Conservation (phyloP, 2,797 vertebrate genomes). For the Coranthus polyacanthus region DNA sequence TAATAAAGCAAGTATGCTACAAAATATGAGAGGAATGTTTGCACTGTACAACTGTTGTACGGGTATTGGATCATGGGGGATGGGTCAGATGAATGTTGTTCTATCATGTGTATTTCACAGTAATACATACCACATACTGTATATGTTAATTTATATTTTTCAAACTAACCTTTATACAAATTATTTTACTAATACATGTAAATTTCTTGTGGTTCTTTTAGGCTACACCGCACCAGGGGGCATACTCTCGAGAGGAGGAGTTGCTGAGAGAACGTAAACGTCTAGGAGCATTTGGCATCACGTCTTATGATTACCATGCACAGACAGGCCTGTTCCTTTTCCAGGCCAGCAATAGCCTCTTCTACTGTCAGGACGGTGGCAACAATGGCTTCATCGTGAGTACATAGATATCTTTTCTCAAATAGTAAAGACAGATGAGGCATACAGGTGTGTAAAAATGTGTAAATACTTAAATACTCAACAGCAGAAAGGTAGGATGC, state of each 20-base stretch:
- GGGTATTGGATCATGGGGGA: neutral
- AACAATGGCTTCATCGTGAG: slow-evolving; percentile 97
- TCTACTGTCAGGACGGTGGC: slow-evolving; percentile 95
- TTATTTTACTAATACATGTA: neutral
- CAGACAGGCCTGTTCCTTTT: slow-evolving; percentile 97
- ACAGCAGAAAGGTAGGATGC: too few species aligned
- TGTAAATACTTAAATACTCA: neutral
- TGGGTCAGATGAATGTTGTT: neutral
- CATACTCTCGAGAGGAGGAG: slow-evolving; percentile 96
- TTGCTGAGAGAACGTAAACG: slow-evolving; percentile 95
- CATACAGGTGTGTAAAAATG: too few species aligned
- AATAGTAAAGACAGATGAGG: too few species aligned
- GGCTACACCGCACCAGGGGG: slow-evolving; percentile 96
- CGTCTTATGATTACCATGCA: slow-evolving; percentile 96
- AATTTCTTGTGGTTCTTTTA: slow-evolving; percentile 51
- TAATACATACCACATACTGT: neutral
- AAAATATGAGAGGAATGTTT: slow-evolving; percentile 10
- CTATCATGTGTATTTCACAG: slow-evolving; percentile 4
- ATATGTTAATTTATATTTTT: too few species aligned
- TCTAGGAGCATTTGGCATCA: slow-evolving; percentile 96
- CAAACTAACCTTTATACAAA: too few species aligned
- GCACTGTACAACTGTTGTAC: neutral
- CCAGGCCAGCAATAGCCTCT: slow-evolving; percentile 98
- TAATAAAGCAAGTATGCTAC: neutral
- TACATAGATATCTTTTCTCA: slow-evolving; percentile 28